Evolutionary conservation across 2,113 vertebrate genomes (phyloP).

Genomic region (Paralichthys olivaceus): DNA sequence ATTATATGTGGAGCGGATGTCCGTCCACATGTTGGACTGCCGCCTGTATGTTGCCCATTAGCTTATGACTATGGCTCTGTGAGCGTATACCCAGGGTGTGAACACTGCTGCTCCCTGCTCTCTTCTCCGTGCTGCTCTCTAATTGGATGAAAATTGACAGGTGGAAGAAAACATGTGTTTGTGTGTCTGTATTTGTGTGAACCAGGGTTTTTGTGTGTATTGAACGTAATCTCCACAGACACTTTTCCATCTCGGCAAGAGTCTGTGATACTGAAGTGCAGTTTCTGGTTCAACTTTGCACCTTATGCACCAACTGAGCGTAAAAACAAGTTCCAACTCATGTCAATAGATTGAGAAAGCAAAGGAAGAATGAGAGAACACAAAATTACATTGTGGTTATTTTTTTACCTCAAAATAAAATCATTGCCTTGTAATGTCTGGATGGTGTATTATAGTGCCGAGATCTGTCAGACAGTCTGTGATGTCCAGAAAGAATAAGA

Average conservation of each 20-base stretch:
- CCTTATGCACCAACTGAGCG: neutral
- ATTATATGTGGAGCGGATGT: slow-evolving; percentile 8
- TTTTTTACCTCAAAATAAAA: neutral
- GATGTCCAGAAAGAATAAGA: neutral
- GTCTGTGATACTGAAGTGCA: slow-evolving; percentile 16
- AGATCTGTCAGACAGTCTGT: neutral
- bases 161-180: slow-evolving; percentile 35
- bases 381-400: neutral
- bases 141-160: slow-evolving; percentile 68
- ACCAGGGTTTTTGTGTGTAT: slow-evolving; percentile 6
- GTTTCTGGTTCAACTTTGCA: slow-evolving; percentile 19
- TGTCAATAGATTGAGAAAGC: no score
- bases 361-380: neutral
- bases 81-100: slow-evolving; percentile 6
- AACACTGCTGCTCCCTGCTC: slow-evolving; percentile 26
- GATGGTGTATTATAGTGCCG: neutral
- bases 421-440: neutral
- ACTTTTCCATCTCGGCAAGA: slow-evolving; percentile 17
- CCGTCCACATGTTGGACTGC: slow-evolving; percentile 27
- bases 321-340: neutral
- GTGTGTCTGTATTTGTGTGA: slow-evolving; percentile 28
- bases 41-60: slow-evolving; percentile 55
- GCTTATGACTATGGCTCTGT: slow-evolving; percentile 32
- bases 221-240: slow-evolving; percentile 27
- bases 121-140: slow-evolving; percentile 48